Evolutionary conservation across 2,888 invertebrate species (phyloP).

Genomic region (Melolontha melolontha): DNA sequence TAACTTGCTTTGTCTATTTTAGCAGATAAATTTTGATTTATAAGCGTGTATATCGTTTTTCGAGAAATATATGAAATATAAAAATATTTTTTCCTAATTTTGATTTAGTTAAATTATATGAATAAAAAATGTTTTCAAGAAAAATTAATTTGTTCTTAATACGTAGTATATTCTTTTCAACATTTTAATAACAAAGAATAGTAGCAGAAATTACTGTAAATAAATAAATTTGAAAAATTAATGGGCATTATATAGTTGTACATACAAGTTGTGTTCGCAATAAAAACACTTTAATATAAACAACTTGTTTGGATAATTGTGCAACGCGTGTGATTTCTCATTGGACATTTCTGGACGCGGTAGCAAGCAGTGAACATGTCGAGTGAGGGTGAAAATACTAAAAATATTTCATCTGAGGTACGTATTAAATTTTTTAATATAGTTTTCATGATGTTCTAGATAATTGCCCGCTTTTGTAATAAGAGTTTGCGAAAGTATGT

Average conservation of each 20-base stretch:
- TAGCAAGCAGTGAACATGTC: slow-evolving; percentile 64
- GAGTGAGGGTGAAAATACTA: slow-evolving; percentile 64
- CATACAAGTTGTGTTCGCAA: slow-evolving; percentile 18
- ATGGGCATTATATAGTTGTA: slow-evolving; percentile 30
- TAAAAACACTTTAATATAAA: slow-evolving; percentile 17
- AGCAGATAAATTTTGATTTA: too few relatives aligned
- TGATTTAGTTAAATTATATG: too few relatives aligned
- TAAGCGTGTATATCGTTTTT: too few relatives aligned
- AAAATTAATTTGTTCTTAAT: too few relatives aligned
- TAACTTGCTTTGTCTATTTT: too few relatives aligned
- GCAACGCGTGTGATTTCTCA: slow-evolving; percentile 62
- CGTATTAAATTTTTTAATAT: slow-evolving; percentile 47
- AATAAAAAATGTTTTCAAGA: too few relatives aligned
- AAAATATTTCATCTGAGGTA: slow-evolving; percentile 63
- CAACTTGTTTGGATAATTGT: slow-evolving; percentile 52
- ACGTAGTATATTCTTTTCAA: too few relatives aligned
- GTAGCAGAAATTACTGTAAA: too few relatives aligned
- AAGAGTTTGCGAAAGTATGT: slow-evolving; percentile 5
- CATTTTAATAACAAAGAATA: too few relatives aligned
- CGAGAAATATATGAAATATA: too few relatives aligned
- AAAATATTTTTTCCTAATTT: too few relatives aligned
- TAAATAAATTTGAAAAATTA: slow-evolving; percentile 13
- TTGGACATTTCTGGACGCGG: slow-evolving; percentile 64
- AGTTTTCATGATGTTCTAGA: slow-evolving; percentile 18
- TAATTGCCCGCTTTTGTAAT: slow-evolving; percentile 9